Percentiles rank a stretch among this genome's conserved stretches.
phyloP scores from a whole-genome alignment of 1,140 invertebrate species.

The Vanessa tameamea region DNA sequence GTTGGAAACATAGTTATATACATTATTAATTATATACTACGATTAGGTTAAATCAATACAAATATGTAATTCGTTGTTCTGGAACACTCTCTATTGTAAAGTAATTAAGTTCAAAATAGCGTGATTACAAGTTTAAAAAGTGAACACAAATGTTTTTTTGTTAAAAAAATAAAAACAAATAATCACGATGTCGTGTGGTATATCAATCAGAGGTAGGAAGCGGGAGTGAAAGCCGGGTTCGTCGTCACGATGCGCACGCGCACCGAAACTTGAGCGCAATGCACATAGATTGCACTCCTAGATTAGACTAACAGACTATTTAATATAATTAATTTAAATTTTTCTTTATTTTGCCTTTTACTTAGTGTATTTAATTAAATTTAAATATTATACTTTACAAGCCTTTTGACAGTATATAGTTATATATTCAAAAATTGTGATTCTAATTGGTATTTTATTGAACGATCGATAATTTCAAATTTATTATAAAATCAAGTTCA shows the following conservation, averaged over 20 bases:
- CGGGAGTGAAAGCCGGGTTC: constrained; percentile 49
- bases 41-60: neutral
- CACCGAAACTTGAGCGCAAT: constrained; percentile 23
- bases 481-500: constrained; percentile 28
- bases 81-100: neutral
- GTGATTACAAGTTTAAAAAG: neutral
- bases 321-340: neutral
- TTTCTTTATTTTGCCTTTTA: too few relatives aligned
- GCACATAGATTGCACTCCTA: neutral
- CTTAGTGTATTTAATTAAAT: neutral
- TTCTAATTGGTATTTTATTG: too few relatives aligned
- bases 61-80: neutral
- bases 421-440: too few relatives aligned
- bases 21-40: neutral
- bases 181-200: constrained; percentile 48
- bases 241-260: constrained; percentile 50
- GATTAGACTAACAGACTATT: neutral
- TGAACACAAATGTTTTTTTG: constrained; percentile 9
- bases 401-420: too few relatives aligned
- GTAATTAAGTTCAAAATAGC: constrained; percentile 4
- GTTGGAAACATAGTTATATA: neutral
- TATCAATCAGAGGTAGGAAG: constrained; percentile 53
- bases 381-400: too few relatives aligned
- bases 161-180: constrained; percentile 27
- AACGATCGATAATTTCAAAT: too few relatives aligned